Percentiles rank a stretch among this genome's conserved stretches.
These are phyloP conservation scores for Elephas maximus DNA, from an alignment of 2,113 vertebrate genomes.

Conservation along the genomic window DNA sequence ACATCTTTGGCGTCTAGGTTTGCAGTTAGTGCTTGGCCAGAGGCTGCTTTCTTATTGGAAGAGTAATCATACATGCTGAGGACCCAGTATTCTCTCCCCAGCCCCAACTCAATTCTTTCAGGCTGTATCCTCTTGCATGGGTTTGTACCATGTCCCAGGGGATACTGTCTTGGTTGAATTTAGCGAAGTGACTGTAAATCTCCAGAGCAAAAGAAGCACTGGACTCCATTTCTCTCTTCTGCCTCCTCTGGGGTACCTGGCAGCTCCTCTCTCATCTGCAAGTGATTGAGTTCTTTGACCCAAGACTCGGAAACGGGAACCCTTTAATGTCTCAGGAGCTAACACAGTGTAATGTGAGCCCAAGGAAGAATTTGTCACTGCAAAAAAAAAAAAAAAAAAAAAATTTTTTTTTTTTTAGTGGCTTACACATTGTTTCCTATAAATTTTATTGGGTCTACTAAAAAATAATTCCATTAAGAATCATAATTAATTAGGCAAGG, in stretches of 20 bases:
- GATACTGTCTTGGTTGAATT: background rate
- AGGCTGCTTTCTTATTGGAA: background rate
- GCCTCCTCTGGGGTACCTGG: background rate
- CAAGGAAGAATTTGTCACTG: background rate
- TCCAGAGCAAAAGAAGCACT: background rate
- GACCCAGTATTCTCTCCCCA: background rate
- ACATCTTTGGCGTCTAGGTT: background rate
- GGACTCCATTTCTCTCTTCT: background rate
- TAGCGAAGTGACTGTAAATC: background rate
- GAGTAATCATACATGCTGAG: background rate
- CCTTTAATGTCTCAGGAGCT: background rate
- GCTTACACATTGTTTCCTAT: too few species aligned
- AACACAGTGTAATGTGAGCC: background rate
- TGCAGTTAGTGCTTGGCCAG: background rate
- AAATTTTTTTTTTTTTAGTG: background rate
- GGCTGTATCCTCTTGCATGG: background rate
- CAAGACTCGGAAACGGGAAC: background rate
- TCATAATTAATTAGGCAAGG: too few species aligned
- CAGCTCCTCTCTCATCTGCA: background rate
- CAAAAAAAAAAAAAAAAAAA: too few species aligned
- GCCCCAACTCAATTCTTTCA: background rate
- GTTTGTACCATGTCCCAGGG: background rate
- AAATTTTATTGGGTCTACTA: too few species aligned
- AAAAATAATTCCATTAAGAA: too few species aligned
- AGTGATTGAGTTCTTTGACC: background rate